These are phyloP conservation scores for Lepidotrigona ventralis DNA, from an alignment of 1,140 invertebrate genomes.

Conservation along the genomic window DNA sequence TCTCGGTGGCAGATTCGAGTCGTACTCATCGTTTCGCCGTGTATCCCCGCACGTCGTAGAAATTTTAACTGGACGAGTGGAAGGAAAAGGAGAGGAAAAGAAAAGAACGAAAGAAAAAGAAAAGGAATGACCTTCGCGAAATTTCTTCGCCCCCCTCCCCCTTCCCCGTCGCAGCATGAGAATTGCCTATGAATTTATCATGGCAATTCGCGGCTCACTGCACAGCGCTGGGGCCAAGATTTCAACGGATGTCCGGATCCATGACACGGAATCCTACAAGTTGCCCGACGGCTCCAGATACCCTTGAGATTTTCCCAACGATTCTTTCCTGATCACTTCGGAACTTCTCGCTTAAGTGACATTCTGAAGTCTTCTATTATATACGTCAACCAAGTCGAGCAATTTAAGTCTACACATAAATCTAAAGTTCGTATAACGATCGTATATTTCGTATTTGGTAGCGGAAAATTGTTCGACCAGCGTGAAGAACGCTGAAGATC, in stretches of 20 bases:
- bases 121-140: conserved; percentile 46
- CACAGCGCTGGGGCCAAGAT: conserved; percentile 38
- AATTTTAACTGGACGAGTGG: conserved; percentile 40
- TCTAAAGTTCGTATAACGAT: neutral
- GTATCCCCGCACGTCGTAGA: neutral
- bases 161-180: conserved; percentile 46
- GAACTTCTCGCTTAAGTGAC: conserved; percentile 56
- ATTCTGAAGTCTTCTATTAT: conserved; percentile 33
- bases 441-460: neutral
- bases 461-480: neutral
- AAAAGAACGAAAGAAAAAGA: conserved; percentile 44
- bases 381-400: conserved; percentile 2
- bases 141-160: conserved; percentile 1
- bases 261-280: conserved; percentile 62
- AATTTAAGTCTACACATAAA: neutral
- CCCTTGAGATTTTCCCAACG: conserved; percentile 52
- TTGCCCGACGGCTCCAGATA: conserved; percentile 49
- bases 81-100: conserved; percentile 45
- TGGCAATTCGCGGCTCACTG: conserved; percentile 54
- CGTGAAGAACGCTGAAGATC: neutral
- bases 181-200: conserved; percentile 69
- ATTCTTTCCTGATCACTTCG: conserved; percentile 57
- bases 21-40: neutral
- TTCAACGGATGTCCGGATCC: conserved; percentile 56
- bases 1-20: no score